These are phyloP conservation scores for Epinephelus fuscoguttatus DNA, from an alignment of 2,113 vertebrate species.

Conservation along the genomic window DNA sequence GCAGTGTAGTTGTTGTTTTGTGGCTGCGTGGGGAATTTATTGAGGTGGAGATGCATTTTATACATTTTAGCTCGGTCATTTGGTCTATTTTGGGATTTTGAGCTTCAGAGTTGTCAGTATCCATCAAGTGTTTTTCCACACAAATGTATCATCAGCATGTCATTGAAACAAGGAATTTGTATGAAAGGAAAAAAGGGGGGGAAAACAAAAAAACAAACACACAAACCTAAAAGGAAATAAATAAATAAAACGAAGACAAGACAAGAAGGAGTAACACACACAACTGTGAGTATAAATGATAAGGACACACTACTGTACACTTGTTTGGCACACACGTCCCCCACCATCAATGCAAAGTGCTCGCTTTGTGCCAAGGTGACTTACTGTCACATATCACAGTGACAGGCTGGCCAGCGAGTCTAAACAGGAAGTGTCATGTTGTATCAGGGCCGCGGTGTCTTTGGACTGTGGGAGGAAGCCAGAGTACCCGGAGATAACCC, in stretches of 20 bases:
- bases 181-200: no score
- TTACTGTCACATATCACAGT: slow-evolving; percentile 35
- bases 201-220: neutral
- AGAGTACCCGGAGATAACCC: no score
- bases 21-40: neutral
- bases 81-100: neutral
- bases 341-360: neutral
- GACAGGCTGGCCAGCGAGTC: slow-evolving; percentile 54
- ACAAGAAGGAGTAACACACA: neutral
- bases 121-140: neutral
- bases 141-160: neutral
- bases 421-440: slow-evolving; percentile 61
- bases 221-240: no score
- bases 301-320: neutral
- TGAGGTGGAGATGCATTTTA: neutral
- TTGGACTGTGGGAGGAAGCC: no score
- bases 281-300: no score
- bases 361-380: slow-evolving; percentile 18
- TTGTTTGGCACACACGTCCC: neutral
- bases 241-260: neutral
- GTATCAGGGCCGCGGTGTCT: slow-evolving; percentile 35
- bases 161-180: neutral
- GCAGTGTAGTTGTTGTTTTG: neutral
- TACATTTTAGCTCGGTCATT: neutral
- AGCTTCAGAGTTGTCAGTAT: neutral